A percentile compares a stretch with the other conserved stretches of the same genome.
phyloP scores from a whole-genome alignment of 2,797 vertebrate genomes.

The Phoebastria nigripes region DNA sequence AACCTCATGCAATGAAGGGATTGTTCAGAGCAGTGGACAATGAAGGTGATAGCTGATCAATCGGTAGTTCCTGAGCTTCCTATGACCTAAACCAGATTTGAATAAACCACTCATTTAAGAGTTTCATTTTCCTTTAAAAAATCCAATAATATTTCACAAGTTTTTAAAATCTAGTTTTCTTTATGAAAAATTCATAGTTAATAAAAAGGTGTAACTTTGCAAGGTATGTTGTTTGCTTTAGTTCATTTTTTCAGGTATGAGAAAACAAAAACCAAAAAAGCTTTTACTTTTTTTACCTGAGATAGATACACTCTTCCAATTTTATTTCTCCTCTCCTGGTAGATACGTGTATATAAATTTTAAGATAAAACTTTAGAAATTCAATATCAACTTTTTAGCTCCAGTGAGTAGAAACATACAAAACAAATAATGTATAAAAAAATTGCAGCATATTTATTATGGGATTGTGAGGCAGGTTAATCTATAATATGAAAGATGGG shows the following conservation, averaged over 20 bases:
- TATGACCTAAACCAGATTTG: not conserved
- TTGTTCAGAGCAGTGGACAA: not conserved
- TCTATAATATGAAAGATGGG: slow-evolving; percentile 29
- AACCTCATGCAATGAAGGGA: not conserved
- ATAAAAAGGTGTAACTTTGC: not conserved
- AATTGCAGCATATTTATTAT: not conserved
- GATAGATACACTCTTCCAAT: not conserved
- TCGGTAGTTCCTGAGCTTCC: not conserved
- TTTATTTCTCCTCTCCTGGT: not conserved
- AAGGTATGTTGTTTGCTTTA: not conserved
- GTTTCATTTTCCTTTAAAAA: not conserved
- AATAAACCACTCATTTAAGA: not conserved
- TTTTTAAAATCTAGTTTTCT: not conserved
- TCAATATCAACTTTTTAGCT: not conserved
- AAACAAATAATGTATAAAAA: slow-evolving; percentile 24
- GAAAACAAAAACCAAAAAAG: not conserved
- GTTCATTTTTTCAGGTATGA: not conserved
- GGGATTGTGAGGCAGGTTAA: not conserved
- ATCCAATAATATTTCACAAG: not conserved
- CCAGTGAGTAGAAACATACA: not conserved
- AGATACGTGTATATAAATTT: not conserved
- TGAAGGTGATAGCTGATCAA: not conserved
- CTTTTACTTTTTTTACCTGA: not conserved
- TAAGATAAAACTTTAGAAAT: not conserved
- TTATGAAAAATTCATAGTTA: not conserved